Percentiles rank a stretch among this genome's conserved stretches.
Conservation (phyloP, 1,140 invertebrate genomes). For the Calycopis cecrops region DNA sequence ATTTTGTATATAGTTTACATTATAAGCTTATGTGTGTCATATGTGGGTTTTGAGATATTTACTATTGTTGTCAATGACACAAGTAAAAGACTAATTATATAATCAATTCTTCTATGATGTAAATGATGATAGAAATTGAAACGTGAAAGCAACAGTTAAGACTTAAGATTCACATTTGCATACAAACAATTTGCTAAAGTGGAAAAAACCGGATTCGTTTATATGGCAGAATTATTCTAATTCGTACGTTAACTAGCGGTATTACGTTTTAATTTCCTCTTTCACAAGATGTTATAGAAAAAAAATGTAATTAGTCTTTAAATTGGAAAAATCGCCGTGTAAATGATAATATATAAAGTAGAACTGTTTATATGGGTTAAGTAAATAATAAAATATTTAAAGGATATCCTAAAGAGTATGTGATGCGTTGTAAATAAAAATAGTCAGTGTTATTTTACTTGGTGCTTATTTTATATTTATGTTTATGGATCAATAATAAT, state of each 20-base stretch:
- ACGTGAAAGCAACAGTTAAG: too few relatives aligned
- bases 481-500: neutral
- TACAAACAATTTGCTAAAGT: too few relatives aligned
- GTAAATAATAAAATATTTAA: conserved; percentile 13
- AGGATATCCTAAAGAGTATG: conserved; percentile 5
- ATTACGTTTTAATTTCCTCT: too few relatives aligned
- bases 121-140: too few relatives aligned
- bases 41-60: conserved; percentile 17
- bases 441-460: conserved; percentile 6
- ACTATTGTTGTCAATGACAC: conserved; percentile 18
- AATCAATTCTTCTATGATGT: too few relatives aligned
- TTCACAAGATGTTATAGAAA: too few relatives aligned
- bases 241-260: too few relatives aligned
- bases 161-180: too few relatives aligned
- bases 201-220: too few relatives aligned
- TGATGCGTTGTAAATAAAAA: conserved; percentile 19
- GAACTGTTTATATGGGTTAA: conserved; percentile 35
- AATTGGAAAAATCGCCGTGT: conserved; percentile 37
- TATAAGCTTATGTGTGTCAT: conserved; percentile 28
- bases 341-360: conserved; percentile 45
- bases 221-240: too few relatives aligned
- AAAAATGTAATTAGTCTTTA: too few relatives aligned
- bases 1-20: conserved; percentile 54
- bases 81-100: conserved; percentile 10
- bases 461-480: conserved; percentile 5